phyloP scores from a whole-genome alignment of 2,888 invertebrate genomes.

The Julus scandinavius region DNA sequence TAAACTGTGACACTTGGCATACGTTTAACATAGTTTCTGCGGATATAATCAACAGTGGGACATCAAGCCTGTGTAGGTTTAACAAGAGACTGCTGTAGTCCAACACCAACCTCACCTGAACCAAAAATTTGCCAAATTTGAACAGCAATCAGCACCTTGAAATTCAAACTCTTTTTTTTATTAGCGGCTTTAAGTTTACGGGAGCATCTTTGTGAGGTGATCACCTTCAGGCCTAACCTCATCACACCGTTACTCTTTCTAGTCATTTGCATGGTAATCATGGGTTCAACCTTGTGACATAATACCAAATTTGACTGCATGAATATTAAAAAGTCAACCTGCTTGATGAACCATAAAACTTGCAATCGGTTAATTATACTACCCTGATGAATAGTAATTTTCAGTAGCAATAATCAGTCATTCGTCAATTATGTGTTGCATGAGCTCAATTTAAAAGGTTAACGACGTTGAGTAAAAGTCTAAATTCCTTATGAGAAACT shows the following conservation, averaged over 20 bases:
- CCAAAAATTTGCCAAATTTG: background rate
- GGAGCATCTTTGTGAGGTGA: background rate
- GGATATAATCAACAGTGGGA: slow-evolving; percentile 35
- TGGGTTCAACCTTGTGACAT: slow-evolving; percentile 19
- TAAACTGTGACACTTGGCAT: slow-evolving; percentile 50
- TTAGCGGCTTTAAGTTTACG: background rate
- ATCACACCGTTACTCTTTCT: background rate
- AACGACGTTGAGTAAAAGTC: background rate
- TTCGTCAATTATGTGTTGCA: background rate
- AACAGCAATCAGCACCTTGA: background rate
- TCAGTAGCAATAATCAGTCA: background rate
- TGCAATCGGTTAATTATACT: background rate
- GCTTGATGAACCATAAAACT: slow-evolving; percentile 34
- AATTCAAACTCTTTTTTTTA: background rate
- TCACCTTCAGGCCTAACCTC: slow-evolving; percentile 7
- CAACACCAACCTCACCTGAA: background rate
- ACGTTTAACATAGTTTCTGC: slow-evolving; percentile 44
- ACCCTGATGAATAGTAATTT: background rate
- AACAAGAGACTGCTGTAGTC: background rate
- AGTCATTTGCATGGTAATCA: background rate
- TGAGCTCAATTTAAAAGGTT: background rate
- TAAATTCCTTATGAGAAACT: background rate
- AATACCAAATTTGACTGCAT: background rate
- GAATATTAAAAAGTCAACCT: background rate
- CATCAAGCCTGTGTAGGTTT: background rate